Evolutionary conservation across 2,113 vertebrate genomes (phyloP).

Genomic region (Thryonomys swinderianus): DNA sequence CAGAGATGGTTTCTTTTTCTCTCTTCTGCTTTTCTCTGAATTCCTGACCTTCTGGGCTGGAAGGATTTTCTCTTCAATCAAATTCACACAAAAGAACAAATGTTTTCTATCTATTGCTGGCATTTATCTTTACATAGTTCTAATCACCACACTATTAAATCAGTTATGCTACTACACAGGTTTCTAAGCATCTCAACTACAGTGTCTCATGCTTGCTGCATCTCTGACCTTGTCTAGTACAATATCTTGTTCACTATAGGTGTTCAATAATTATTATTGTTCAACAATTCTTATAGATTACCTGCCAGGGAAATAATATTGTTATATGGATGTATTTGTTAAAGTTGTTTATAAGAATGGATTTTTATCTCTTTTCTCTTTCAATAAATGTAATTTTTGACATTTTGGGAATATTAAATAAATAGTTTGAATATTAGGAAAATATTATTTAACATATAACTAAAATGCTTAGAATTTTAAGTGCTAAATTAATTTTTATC

Average conservation of each 20-base stretch:
- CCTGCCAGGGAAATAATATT: constrained; percentile 40
- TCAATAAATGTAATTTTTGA: neutral
- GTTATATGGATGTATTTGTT: constrained; percentile 10
- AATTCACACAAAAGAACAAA: neutral
- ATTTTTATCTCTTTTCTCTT: neutral
- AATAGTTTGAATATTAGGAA: constrained; percentile 36
- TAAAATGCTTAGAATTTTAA: constrained; percentile 51
- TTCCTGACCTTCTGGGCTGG: neutral
- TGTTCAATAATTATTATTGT: constrained; percentile 49
- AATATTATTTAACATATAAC: constrained; percentile 47
- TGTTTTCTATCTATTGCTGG: neutral
- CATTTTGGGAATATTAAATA: constrained; percentile 42
- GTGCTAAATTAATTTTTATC: constrained; percentile 63
- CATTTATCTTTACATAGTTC: neutral
- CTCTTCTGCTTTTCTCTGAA: neutral
- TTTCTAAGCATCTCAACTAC: neutral
- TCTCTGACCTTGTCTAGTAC: neutral
- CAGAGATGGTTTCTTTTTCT: neutral
- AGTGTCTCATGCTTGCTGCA: neutral
- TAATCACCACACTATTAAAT: neutral
- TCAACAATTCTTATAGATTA: constrained; percentile 55
- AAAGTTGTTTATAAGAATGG: constrained; percentile 42
- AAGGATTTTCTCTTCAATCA: neutral
- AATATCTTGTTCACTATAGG: neutral
- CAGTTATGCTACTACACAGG: neutral